phyloP scores from a whole-genome alignment of 2,888 invertebrate species.

The Melanostoma scalare region DNA sequence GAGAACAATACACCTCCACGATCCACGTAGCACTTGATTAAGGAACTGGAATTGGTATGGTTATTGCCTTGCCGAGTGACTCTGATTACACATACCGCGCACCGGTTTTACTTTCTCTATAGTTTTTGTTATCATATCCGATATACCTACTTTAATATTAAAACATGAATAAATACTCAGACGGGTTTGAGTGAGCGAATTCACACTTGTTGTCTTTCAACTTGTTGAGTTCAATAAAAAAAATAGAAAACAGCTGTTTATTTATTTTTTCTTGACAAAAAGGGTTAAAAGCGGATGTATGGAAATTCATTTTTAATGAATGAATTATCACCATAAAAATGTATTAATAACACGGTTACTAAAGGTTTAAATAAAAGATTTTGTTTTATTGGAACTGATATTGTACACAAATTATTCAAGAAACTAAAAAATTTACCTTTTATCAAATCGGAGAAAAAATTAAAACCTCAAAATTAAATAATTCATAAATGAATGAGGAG shows the following conservation, averaged over 20 bases:
- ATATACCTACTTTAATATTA: constrained; percentile 1
- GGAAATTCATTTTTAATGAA: background rate
- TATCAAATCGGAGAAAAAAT: no score
- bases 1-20: background rate
- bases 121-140: constrained; percentile 12
- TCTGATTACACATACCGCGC: background rate
- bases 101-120: constrained; percentile 36
- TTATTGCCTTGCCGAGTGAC: background rate
- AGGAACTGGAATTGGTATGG: constrained; percentile 23
- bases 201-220: background rate
- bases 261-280: background rate
- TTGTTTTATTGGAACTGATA: no score
- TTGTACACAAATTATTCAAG: no score
- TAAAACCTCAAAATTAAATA: no score
- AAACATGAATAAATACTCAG: background rate
- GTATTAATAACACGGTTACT: no score
- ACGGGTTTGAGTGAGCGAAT: background rate
- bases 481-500: no score
- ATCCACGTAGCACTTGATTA: constrained; percentile 57
- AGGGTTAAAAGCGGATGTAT: background rate
- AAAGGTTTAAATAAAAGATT: no score
- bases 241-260: constrained; percentile 22
- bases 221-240: constrained; percentile 13
- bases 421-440: no score
- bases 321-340: background rate